Conservation (phyloP, 2,888 invertebrate species). For the Oegoconia quadripuncta region DNA sequence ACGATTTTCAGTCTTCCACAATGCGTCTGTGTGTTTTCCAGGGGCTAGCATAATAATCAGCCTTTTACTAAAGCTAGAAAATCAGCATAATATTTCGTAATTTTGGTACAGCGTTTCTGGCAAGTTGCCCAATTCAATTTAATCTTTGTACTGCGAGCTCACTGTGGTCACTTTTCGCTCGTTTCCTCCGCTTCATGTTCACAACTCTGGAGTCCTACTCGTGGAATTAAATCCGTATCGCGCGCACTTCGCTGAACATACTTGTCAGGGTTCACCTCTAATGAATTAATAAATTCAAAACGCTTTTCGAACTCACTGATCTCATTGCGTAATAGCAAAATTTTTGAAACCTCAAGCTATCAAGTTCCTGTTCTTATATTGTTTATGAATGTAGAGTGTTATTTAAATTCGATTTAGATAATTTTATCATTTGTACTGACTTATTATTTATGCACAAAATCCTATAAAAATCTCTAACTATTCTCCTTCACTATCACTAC, state of each 20-base stretch:
- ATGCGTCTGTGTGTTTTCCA: background rate
- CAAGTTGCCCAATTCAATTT: constrained; percentile 63
- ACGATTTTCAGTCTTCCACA: too few species aligned
- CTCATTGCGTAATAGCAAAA: background rate
- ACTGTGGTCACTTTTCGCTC: constrained; percentile 61
- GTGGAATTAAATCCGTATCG: constrained; percentile 46
- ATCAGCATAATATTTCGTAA: constrained; percentile 69
- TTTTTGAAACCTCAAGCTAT: too few species aligned
- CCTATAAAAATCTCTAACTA: too few species aligned
- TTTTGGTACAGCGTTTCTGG: constrained; percentile 53
- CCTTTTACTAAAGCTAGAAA: constrained; percentile 34
- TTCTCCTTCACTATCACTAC: too few species aligned
- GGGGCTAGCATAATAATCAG: constrained; percentile 1
- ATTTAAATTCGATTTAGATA: too few species aligned
- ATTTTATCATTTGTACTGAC: too few species aligned
- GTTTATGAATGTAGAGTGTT: too few species aligned
- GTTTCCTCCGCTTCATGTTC: constrained; percentile 39
- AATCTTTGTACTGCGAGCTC: constrained; percentile 60
- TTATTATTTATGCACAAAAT: too few species aligned
- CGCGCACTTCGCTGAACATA: constrained; percentile 25
- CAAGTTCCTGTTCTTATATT: too few species aligned
- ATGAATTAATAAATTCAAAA: constrained; percentile 24
- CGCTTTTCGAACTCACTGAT: constrained; percentile 12
- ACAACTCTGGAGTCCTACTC: constrained; percentile 32
- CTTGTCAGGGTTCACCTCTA: constrained; percentile 15